Percentiles rank a stretch among this genome's conserved stretches.
These are phyloP conservation scores for Caenorhabditis japonica DNA, from an alignment of 2,888 invertebrate genomes.

Conservation along the genomic window DNA sequence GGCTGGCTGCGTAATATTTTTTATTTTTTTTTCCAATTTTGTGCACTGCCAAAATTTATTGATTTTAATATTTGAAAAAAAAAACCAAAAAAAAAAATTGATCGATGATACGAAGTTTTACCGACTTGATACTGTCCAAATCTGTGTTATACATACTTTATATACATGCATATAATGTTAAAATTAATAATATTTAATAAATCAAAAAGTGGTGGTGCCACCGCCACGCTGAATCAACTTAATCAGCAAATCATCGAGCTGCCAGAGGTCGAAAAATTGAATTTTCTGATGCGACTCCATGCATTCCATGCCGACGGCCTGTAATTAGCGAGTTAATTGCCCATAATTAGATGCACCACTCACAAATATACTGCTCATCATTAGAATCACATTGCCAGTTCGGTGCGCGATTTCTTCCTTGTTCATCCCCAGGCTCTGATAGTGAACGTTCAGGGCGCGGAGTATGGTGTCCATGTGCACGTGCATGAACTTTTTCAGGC, in stretches of 20 bases:
- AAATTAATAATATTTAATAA: too few species aligned
- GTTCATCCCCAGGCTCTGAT: slow-evolving; percentile 41
- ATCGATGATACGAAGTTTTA: too few species aligned
- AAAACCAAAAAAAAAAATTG: too few species aligned
- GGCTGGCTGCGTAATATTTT: too few species aligned
- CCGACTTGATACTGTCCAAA: too few species aligned
- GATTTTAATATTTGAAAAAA: too few species aligned
- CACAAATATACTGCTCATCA: slow-evolving; percentile 66
- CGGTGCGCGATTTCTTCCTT: slow-evolving; percentile 59
- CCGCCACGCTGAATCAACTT: slow-evolving; percentile 54
- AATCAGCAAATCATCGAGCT: slow-evolving; percentile 64
- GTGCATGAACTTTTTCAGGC: slow-evolving; percentile 57
- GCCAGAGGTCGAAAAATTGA: slow-evolving; percentile 69
- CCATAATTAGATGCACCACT: slow-evolving; percentile 7
- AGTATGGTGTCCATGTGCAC: slow-evolving; percentile 53
- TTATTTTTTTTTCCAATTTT: too few species aligned
- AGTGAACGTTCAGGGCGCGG: slow-evolving; percentile 54
- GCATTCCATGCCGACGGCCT: slow-evolving; percentile 68
- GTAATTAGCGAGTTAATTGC: slow-evolving; percentile 5
- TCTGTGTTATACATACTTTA: too few species aligned
- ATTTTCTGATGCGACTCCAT: slow-evolving; percentile 68
- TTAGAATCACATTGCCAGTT: slow-evolving; percentile 64
- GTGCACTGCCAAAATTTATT: too few species aligned
- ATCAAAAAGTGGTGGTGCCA: slow-evolving; percentile 20
- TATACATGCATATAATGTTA: too few species aligned